These are phyloP conservation scores for Drosophila anomelani DNA, from an alignment of 2,888 invertebrate genomes.

Conservation along the genomic window DNA sequence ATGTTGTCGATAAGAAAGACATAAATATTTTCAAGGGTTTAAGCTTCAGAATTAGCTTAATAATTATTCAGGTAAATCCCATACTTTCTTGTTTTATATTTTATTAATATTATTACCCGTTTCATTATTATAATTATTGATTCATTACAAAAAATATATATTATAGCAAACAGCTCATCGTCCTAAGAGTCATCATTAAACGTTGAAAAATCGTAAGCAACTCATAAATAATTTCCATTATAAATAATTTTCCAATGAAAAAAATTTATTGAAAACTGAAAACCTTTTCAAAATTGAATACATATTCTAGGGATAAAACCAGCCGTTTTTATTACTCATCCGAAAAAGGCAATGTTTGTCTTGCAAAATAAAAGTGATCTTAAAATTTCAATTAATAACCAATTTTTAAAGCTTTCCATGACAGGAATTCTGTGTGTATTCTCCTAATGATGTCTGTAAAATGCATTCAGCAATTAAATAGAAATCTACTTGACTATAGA, in stretches of 20 bases:
- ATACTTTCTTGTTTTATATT: background rate
- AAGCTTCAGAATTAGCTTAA: background rate
- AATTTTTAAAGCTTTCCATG: conserved; percentile 1
- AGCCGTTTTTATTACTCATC: background rate
- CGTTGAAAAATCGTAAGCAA: background rate
- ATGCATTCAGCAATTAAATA: conserved; percentile 10
- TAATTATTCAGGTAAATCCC: too few relatives aligned
- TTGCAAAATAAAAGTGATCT: background rate
- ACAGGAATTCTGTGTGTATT: background rate
- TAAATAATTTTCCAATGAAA: background rate
- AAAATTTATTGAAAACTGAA: background rate
- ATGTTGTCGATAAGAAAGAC: background rate
- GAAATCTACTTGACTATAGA: conserved; percentile 15
- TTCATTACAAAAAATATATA: background rate
- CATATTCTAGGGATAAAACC: background rate
- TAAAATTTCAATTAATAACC: background rate
- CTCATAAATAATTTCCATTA: background rate
- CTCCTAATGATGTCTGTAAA: background rate
- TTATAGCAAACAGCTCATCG: background rate
- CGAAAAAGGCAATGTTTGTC: background rate
- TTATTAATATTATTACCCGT: too few relatives aligned
- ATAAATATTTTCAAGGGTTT: background rate
- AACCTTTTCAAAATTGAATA: background rate
- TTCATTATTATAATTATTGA: background rate
- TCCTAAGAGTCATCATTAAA: too few relatives aligned